Percentiles rank a stretch among this genome's conserved stretches.
These are phyloP conservation scores for Phyllotis vaccarum DNA, from an alignment of 2,797 vertebrate species.

Conservation along the genomic window DNA sequence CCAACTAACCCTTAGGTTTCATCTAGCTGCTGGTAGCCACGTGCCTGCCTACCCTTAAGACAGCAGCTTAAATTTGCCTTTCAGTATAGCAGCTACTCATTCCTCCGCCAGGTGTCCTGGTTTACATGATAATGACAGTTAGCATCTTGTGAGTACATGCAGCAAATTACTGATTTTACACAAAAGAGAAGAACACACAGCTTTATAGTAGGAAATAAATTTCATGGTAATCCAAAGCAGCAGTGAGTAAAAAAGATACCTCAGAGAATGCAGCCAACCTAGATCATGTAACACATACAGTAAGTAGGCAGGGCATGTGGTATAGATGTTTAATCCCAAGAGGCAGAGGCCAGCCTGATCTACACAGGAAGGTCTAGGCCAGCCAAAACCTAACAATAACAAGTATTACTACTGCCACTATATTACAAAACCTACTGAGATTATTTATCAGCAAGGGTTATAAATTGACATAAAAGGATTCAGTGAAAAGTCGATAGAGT, in stretches of 20 bases:
- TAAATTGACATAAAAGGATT: background rate
- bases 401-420: background rate
- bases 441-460: background rate
- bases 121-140: background rate
- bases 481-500: background rate
- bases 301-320: background rate
- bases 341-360: background rate
- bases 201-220: slow-evolving; percentile 8
- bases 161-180: slow-evolving; percentile 15
- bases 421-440: background rate
- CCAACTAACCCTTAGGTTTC: background rate
- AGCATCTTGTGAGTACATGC: background rate
- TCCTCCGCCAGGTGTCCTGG: slow-evolving; percentile 14
- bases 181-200: background rate
- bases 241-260: background rate
- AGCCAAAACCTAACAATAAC: background rate
- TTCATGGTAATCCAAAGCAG: slow-evolving; percentile 15
- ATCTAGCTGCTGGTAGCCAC: background rate
- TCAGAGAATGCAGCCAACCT: background rate
- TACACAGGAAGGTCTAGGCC: background rate
- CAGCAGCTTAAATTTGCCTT: background rate
- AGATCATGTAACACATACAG: background rate
- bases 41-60: background rate
- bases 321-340: background rate
- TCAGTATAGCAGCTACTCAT: background rate